phyloP scores from a whole-genome alignment of 2,797 vertebrate species.

The Cossypha niveicapilla region DNA sequence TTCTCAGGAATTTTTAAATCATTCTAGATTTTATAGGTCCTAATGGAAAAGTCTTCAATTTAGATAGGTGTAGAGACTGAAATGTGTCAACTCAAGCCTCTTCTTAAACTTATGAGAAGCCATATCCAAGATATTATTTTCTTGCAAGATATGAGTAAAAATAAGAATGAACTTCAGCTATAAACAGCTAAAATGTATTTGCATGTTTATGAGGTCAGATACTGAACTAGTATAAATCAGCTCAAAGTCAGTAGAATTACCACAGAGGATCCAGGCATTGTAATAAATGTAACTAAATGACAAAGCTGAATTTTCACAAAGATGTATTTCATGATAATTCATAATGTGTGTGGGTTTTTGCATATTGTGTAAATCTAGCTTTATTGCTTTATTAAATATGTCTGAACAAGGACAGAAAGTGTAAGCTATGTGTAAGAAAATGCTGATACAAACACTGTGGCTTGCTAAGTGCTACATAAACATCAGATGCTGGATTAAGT shows the following conservation, averaged over 20 bases:
- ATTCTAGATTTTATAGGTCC: not conserved
- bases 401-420: conserved; percentile 23
- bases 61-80: not conserved
- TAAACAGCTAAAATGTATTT: conserved; percentile 29
- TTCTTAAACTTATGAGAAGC: conserved; percentile 9
- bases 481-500: conserved; percentile 14
- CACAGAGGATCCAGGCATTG: not conserved
- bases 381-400: conserved; percentile 40
- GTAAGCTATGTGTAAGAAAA: not conserved
- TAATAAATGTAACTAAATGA: conserved; percentile 24
- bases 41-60: not conserved
- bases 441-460: conserved; percentile 33
- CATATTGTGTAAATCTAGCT: conserved; percentile 26
- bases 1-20: not conserved
- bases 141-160: conserved; percentile 1
- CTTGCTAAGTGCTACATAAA: conserved; percentile 38
- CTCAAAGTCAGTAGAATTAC: conserved; percentile 27
- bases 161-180: conserved; percentile 10
- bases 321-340: not conserved
- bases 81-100: not conserved
- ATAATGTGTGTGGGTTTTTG: not conserved
- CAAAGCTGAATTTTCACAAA: conserved; percentile 33
- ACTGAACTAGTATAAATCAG: conserved; percentile 39
- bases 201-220: conserved; percentile 49
- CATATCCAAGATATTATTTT: not conserved